Evolutionary conservation across 1,140 invertebrate species (phyloP).

Genomic region (Drosophila micromelanica): DNA sequence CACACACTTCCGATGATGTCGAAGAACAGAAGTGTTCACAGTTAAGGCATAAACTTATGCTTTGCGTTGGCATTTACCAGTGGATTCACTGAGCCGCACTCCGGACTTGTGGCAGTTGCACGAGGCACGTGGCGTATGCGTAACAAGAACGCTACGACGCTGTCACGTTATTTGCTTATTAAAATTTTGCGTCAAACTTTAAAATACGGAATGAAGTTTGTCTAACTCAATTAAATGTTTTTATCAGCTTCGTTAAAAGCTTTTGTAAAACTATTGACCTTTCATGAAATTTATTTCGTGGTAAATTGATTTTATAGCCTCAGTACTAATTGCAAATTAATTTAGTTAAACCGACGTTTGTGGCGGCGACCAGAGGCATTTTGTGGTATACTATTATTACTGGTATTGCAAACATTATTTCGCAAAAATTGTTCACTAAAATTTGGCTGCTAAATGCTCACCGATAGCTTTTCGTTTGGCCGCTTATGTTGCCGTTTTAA

Average conservation of each 20-base stretch:
- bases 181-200: constrained; percentile 4
- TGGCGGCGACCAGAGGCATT: constrained; percentile 9
- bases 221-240: constrained; percentile 22
- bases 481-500: constrained; percentile 54
- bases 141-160: background rate
- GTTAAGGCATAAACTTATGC: background rate
- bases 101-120: background rate
- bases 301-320: constrained; percentile 39
- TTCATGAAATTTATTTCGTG: constrained; percentile 22
- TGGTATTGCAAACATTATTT: constrained; percentile 40
- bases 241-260: constrained; percentile 17
- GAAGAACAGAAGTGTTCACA: constrained; percentile 18
- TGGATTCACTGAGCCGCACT: constrained; percentile 2
- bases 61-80: background rate
- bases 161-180: constrained; percentile 18
- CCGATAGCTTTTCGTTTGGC: constrained; percentile 49
- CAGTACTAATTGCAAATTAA: constrained; percentile 61
- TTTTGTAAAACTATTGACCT: constrained; percentile 37
- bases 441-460: constrained; percentile 41
- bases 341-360: constrained; percentile 39
- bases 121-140: constrained; percentile 14
- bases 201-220: constrained; percentile 1
- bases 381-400: constrained; percentile 14
- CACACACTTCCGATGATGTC: constrained; percentile 49
- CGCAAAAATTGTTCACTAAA: constrained; percentile 25